Base-by-base conservation (phyloP, 2,113 vertebrate genomes). In the Grus americana region DNA sequence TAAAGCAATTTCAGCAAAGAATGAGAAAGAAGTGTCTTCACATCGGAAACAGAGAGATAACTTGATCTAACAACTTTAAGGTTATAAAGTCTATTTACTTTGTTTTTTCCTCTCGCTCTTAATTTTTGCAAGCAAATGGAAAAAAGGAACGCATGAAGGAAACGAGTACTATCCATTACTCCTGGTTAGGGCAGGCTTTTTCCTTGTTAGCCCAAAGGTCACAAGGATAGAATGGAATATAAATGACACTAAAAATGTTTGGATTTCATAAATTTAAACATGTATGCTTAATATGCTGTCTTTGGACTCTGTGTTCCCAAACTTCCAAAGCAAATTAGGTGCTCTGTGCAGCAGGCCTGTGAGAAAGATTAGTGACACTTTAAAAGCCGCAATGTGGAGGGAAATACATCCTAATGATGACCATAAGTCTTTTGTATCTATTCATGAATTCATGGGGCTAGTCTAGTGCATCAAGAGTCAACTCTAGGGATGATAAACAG, bases 341-440 rank as follows among this genome's bases (percentile, higher is more conserved):
- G 61, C 32, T 50, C 17, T 57, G 42, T 58, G 79, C 72, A 81
- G 78, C 84, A 72, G 84, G 46, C 42, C 67, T 73, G 61, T 27
- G 86, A 71, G 58, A 18, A 78, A 88, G 70, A 91, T 93, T 91
- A 91, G 66, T 90, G 91, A 70, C 62, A 76, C 82, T 91, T 93
- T 75, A 79, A 59, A 89, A 79, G 88, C 1, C 3, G 10, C 55
- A n/a, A 7, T 46, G 80, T 50, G 80, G 84, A 79, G 70, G 91
- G 84, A 91, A 95, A 85, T 82, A 21, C 83, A 81, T 79, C 76
- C 66, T 93, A 90, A 91, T 95, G 94, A 91, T 88, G 86, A 46
- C 91, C 74, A 11, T 67, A 68, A 97, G 58, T 93, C 95, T 94
- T 95, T 94, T 97, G 96, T 95, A 84, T 95, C 86, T 96, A 95